A percentile compares a stretch with the other conserved stretches of the same genome.
These are phyloP conservation scores for Gonioctena quinquepunctata DNA, from an alignment of 1,140 invertebrate species.

Conservation along the genomic window DNA sequence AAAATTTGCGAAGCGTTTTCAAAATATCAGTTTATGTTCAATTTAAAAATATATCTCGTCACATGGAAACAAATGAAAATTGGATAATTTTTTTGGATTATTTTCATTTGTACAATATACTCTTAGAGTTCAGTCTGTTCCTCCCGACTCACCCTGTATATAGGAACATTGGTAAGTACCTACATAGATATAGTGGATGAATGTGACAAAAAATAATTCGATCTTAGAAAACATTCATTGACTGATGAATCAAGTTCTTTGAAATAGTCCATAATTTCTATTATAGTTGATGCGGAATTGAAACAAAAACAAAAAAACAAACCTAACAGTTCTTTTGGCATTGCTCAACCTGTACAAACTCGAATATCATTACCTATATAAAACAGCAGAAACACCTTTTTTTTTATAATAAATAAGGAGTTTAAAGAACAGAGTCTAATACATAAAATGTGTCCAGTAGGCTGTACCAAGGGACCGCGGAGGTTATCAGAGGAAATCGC, in stretches of 20 bases:
- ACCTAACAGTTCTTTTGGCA: no score
- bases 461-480: no score
- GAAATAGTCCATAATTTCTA: background rate
- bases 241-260: no score
- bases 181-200: no score
- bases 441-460: no score
- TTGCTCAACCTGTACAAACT: background rate
- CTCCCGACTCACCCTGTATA: background rate
- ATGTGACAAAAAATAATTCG: background rate
- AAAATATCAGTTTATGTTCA: background rate
- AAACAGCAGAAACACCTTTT: background rate
- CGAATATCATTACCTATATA: background rate
- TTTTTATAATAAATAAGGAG: no score
- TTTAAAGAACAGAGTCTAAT: no score
- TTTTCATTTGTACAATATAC: background rate
- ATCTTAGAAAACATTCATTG: background rate
- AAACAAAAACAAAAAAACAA: no score
- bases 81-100: background rate
- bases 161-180: no score
- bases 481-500: no score
- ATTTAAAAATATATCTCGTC: no score
- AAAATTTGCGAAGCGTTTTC: background rate
- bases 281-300: no score
- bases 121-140: background rate
- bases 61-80: background rate